A percentile compares a stretch with the other conserved stretches of the same genome.
These are phyloP conservation scores for Pissodes strobi DNA, from an alignment of 1,140 invertebrate genomes.

Conservation along the genomic window DNA sequence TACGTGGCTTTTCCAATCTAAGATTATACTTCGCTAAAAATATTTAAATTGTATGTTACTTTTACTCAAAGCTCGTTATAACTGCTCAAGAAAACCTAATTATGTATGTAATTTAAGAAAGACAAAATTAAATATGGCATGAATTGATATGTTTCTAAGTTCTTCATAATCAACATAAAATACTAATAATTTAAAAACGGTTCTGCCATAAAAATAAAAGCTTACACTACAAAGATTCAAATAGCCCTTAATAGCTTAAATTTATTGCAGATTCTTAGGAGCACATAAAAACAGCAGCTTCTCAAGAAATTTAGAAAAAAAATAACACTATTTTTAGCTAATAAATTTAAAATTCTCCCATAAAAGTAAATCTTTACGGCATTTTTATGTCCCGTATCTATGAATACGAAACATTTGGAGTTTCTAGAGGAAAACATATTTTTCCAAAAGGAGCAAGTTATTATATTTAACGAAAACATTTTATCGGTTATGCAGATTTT, in stretches of 20 bases:
- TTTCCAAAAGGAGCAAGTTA: constrained; percentile 16
- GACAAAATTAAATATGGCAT: too few species aligned
- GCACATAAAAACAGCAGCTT: not conserved
- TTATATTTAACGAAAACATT: constrained; percentile 31
- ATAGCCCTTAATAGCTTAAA: not conserved
- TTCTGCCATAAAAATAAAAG: too few species aligned
- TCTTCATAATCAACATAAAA: too few species aligned
- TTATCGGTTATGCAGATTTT: constrained; percentile 32
- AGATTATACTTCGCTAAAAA: too few species aligned
- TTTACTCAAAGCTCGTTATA: too few species aligned
- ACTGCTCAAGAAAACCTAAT: too few species aligned
- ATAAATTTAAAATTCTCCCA: constrained; percentile 27
- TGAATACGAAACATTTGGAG: constrained; percentile 27
- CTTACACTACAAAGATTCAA: too few species aligned
- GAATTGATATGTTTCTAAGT: too few species aligned
- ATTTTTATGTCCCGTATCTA: constrained; percentile 26
- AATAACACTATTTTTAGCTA: constrained; percentile 22
- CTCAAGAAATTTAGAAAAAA: constrained; percentile 9
- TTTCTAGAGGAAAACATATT: constrained; percentile 32
- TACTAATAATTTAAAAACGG: too few species aligned
- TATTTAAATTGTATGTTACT: too few species aligned
- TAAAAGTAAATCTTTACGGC: constrained; percentile 22
- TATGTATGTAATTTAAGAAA: too few species aligned
- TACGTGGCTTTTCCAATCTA: too few species aligned
- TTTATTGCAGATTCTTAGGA: not conserved